Percentiles rank a stretch among this genome's conserved stretches.
These are phyloP conservation scores for Coptotermes formosanus DNA, from an alignment of 1,140 invertebrate species.

Conservation along the genomic window DNA sequence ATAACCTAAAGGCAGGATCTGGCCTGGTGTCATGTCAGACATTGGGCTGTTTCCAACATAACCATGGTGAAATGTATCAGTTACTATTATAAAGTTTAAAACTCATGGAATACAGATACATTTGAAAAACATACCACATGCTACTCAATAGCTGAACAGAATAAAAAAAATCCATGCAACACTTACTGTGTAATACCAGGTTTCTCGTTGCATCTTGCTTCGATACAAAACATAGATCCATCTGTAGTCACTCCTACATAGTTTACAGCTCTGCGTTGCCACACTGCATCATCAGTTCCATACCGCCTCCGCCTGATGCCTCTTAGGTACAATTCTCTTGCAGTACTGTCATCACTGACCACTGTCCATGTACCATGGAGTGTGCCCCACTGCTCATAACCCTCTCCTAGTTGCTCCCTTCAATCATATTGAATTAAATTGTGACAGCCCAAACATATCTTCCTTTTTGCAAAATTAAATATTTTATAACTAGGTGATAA, in stretches of 20 bases:
- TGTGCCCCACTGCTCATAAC: constrained; percentile 56
- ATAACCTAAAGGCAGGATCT: too few species aligned
- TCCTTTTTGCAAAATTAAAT: background rate
- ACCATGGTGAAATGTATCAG: too few species aligned
- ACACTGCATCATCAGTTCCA: constrained; percentile 42
- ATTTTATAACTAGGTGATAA: background rate
- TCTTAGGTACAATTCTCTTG: constrained; percentile 48
- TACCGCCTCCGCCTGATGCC: constrained; percentile 53
- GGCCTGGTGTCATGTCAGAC: too few species aligned
- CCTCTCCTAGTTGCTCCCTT: constrained; percentile 41
- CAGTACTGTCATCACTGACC: constrained; percentile 41
- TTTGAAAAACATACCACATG: too few species aligned
- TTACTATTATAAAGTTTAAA: too few species aligned
- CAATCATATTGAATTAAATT: background rate
- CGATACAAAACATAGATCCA: constrained; percentile 49
- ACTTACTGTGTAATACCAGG: background rate
- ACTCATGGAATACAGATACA: too few species aligned
- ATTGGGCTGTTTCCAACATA: too few species aligned
- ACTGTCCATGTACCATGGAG: constrained; percentile 46
- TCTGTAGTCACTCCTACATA: constrained; percentile 45
- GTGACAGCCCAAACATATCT: constrained; percentile 23
- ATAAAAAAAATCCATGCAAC: background rate
- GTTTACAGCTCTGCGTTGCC: constrained; percentile 42
- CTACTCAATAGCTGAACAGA: background rate
- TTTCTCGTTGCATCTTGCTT: constrained; percentile 34